These are phyloP conservation scores for Saccopteryx leptura DNA, from an alignment of 2,113 vertebrate genomes.

Conservation along the genomic window DNA sequence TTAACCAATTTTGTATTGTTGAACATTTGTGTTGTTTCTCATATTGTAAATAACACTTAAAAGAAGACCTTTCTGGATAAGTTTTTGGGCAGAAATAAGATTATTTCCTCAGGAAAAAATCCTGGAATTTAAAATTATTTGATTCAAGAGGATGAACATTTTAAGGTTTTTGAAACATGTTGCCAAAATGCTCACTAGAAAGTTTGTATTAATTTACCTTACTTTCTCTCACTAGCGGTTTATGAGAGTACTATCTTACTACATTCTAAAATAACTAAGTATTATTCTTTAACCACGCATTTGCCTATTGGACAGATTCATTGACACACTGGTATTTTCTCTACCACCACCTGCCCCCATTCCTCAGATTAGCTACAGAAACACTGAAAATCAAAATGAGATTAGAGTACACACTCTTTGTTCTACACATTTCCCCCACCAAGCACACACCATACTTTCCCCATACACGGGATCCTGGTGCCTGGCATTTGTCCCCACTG, in stretches of 20 bases:
- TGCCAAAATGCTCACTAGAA: background rate
- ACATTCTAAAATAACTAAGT: background rate
- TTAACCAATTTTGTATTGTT: background rate
- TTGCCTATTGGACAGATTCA: background rate
- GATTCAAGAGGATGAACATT: conserved; percentile 4
- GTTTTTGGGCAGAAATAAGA: conserved; percentile 42
- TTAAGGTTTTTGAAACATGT: conserved; percentile 39
- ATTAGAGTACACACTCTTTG: background rate
- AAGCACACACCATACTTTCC: background rate
- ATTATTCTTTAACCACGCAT: conserved; percentile 4
- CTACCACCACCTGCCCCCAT: background rate
- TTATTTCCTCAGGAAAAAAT: conserved; percentile 42
- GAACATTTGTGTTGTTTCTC: conserved; percentile 7
- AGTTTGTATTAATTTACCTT: background rate
- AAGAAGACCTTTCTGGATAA: conserved; percentile 25
- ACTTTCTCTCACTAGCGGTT: background rate
- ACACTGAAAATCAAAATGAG: conserved; percentile 11
- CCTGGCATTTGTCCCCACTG: conserved; percentile 20
- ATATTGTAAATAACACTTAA: conserved; percentile 29
- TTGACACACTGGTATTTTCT: background rate
- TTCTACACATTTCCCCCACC: background rate
- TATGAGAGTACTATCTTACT: background rate
- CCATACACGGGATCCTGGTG: background rate
- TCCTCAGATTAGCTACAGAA: conserved; percentile 2
- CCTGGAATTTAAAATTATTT: conserved; percentile 17